A percentile compares a stretch with the other conserved stretches of the same genome.
Conservation (phyloP, 2,797 vertebrate species). For the Phoebastria nigripes region DNA sequence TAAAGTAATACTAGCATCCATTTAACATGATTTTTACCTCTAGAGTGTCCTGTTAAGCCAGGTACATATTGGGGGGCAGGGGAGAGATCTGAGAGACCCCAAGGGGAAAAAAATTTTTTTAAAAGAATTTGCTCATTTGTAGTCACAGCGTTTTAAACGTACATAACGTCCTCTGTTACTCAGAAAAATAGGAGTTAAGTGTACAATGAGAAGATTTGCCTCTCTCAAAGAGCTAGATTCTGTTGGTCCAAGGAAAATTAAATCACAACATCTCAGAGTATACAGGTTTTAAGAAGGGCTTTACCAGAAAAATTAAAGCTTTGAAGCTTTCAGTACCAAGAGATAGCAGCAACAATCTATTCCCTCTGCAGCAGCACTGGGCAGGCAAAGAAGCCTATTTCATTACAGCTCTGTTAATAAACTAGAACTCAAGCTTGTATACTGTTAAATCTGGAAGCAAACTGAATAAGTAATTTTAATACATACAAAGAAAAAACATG, state of each 20-base stretch:
- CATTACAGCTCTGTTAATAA: neutral
- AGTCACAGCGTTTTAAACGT: neutral
- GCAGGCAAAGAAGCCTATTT: neutral
- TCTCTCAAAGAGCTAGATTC: neutral
- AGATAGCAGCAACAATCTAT: neutral
- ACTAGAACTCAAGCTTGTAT: neutral
- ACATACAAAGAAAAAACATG: neutral
- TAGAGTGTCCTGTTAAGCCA: neutral
- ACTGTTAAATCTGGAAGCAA: neutral
- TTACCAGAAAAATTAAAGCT: neutral
- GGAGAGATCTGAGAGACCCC: neutral
- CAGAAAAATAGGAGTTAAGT: neutral
- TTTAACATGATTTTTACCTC: neutral
- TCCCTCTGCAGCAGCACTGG: neutral
- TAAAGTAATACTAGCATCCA: neutral
- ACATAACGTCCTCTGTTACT: neutral
- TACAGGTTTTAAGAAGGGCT: neutral
- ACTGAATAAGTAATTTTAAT: neutral
- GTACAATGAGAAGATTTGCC: neutral
- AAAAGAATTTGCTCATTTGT: neutral
- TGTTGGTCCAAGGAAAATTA: neutral
- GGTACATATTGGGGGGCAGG: fast-evolving
- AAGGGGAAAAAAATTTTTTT: neutral
- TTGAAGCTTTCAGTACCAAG: neutral
- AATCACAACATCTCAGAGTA: neutral